Base-by-base conservation (phyloP, 2,797 vertebrate species). In the Darevskia mixta region DNA sequence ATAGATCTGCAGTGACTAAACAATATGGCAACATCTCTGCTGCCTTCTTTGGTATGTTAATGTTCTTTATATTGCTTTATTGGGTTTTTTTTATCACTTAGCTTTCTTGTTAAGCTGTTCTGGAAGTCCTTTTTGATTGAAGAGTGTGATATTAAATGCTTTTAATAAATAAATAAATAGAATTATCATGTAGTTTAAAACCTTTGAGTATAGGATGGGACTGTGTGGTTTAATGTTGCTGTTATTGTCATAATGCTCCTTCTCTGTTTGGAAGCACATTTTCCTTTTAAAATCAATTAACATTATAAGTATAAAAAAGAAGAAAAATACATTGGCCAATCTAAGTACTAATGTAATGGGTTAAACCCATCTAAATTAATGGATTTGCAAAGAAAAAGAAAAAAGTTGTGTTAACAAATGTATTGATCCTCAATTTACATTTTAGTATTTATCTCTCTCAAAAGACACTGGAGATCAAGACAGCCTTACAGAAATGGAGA, bases 321-420 rank as follows among this genome's bases (percentile, higher is more conserved):
- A 27, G 80, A 27, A 77, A 27, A 71, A 23, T 75, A 9, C 55
- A 76, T 58, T 1, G 0, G 27, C 32, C 78, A 84, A 87, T 67
- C 18, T 66, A 86, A 85, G 49, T 79, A 85, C 20, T 72, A 72
- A 11, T 72, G 29, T 55, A 55, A 55, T 15, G 49, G 49, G 49
- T 55, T 15, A 55, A 72, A 72, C 4, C 69, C 29, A 13, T n/a
- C n/a, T 72, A 13, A 38, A 79, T 89, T 94, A 86, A 72, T 83
- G 49, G 20, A 64, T 69, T 1, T 11, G 0, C 25, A 0, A 0
- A 58, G 13, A 55, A 15, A 4, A 49, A 49, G 3, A 4, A 55
- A 55, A 55, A 77, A 91, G 86, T 90, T 87, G 29, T 91, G 82
- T 93, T 90, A 92, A 92, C 87, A 94, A 85, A 69, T 67, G 20